Evolutionary conservation across 64 coral and sea anemone genomes (phyloP), one percentile per base, ranked within the genome.

Genomic region (Actinia equina): DNA sequence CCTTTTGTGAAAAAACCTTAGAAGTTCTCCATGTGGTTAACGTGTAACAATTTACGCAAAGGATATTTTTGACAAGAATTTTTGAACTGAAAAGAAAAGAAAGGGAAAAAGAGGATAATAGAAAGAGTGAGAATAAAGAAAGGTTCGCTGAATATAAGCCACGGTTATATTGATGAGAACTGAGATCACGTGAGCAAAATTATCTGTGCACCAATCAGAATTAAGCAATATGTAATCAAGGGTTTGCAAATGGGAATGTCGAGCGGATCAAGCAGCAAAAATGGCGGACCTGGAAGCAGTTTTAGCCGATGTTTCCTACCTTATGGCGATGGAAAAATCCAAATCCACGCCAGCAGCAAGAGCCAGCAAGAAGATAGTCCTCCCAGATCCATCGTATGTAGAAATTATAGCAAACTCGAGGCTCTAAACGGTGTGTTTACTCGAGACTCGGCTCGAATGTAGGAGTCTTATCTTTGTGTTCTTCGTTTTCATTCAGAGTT

Each of bases 301-400:
- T 89, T 92, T 99, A 85, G 97, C 97, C 82, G 97, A 99, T 94
- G 97, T 99, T 95, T 99, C 97, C 88, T 99, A 99, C 82, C 88
- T 99, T 63, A 99, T 99, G 97, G 97, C 97, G 93, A 99, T 99
- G 97, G 97, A 99, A 87, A 99, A 99, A 87, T 99, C 97, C 13
- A 99, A 99, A 99, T 99, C 97, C 71, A 99, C 97, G 88, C 97
- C 97, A 45, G 97, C 97, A 84, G 97, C 97, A 19, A 83, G 97
- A n/a, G 97, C 97, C 84, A 99, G 97, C 97, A 99, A 99, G 93
- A 99, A 99, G 87, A 99, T 99, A 52, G 87, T 92, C 43, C 83
- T 99, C 41, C 97, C 97, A 67, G 97, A 99, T 46, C 97, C 97
- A 81, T 99, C 97, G 97, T 99, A 93, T 70, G 97, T 99, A 87